Evolutionary conservation across 1,140 invertebrate genomes (phyloP).

Genomic region (Alviniconcha marisindica): DNA sequence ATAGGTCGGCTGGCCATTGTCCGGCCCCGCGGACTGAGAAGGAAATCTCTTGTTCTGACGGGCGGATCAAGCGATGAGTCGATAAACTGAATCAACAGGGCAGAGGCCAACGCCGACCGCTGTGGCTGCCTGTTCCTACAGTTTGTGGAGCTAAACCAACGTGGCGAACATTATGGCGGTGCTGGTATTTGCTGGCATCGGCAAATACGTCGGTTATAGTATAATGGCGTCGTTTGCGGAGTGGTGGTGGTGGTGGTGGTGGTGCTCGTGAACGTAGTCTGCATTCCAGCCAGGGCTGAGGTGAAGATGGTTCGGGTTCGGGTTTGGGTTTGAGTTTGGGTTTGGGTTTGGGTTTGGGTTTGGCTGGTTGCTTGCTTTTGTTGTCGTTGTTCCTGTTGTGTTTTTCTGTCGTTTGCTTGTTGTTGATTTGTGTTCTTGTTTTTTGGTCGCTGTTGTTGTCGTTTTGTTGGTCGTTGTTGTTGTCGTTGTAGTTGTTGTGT

Average conservation of each 20-base stretch:
- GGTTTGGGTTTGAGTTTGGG: too few species aligned
- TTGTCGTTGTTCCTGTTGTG: too few species aligned
- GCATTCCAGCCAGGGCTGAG: background rate
- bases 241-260: too few species aligned
- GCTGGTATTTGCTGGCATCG: background rate
- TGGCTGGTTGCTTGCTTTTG: too few species aligned
- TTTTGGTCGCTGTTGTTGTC: too few species aligned
- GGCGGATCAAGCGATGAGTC: background rate
- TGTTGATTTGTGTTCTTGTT: too few species aligned
- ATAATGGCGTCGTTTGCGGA: background rate
- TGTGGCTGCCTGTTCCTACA: background rate
- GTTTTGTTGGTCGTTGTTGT: too few species aligned
- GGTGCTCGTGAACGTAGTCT: too few species aligned
- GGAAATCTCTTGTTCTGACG: conserved; percentile 5
- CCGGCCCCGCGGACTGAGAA: background rate
- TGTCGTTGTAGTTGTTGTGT: too few species aligned
- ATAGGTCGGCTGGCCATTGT: background rate
- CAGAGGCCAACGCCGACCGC: background rate
- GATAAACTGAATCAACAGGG: conserved; percentile 22
- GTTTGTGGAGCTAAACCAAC: conserved; percentile 8
- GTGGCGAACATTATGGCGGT: background rate
- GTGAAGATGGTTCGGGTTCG: too few species aligned
- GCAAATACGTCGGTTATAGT: background rate
- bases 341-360: too few species aligned
- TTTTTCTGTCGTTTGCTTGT: too few species aligned